These are phyloP conservation scores for Drosophila mayri DNA, from an alignment of 1,140 invertebrate species.

Conservation along the genomic window DNA sequence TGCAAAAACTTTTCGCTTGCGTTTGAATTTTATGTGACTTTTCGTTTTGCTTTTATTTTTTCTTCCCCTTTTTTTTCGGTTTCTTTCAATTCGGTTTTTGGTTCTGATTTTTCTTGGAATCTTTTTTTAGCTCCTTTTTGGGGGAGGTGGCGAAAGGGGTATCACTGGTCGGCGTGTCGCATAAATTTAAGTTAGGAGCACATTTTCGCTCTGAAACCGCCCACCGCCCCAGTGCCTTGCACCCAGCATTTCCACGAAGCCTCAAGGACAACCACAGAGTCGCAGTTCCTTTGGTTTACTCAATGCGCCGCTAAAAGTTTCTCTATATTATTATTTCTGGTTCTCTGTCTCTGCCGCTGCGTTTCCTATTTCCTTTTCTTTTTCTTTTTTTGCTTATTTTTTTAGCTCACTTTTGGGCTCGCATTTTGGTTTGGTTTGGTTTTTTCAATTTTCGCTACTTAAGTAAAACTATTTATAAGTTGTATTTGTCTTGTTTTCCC, in stretches of 20 bases:
- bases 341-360: constrained; percentile 40
- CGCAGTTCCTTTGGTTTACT: constrained; percentile 78
- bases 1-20: constrained; percentile 77
- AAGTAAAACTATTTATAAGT: constrained; percentile 76
- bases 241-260: constrained; percentile 5
- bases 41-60: constrained; percentile 32
- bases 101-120: constrained; percentile 9
- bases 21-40: constrained; percentile 80
- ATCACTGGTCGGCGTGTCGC: constrained; percentile 59
- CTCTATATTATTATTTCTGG: constrained; percentile 81
- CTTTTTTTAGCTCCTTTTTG: constrained; percentile 1
- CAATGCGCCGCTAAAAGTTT: constrained; percentile 82
- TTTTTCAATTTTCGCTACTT: constrained; percentile 61
- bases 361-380: constrained; percentile 28
- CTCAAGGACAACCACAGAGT: constrained; percentile 80
- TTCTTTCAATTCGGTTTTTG: constrained; percentile 16
- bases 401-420: constrained; percentile 21
- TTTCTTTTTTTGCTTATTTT: constrained; percentile 2
- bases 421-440: constrained; percentile 32
- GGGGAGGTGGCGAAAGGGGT: not conserved
- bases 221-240: not conserved
- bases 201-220: constrained; percentile 66
- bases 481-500: constrained; percentile 67
- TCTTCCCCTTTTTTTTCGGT: constrained; percentile 23
- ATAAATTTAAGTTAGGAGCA: constrained; percentile 82